Percentiles rank a stretch among this genome's conserved stretches.
These are phyloP conservation scores for Carollia perspicillata DNA, from an alignment of 2,113 vertebrate genomes.

Conservation along the genomic window DNA sequence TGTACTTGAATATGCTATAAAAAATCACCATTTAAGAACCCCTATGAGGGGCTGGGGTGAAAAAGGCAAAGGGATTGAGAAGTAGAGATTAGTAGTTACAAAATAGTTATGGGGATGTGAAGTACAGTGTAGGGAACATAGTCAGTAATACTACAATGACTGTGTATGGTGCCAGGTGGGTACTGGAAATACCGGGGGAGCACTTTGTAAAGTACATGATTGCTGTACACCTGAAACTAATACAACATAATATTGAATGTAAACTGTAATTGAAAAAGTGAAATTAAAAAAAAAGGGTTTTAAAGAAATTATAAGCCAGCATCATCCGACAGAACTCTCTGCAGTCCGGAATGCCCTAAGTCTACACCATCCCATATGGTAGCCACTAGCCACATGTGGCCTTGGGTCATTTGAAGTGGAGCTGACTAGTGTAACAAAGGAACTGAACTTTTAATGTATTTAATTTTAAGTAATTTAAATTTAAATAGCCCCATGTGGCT, in stretches of 20 bases:
- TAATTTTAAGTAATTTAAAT: conserved; percentile 23
- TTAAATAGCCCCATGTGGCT: background rate
- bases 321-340: background rate
- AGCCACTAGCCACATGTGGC: background rate
- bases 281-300: background rate
- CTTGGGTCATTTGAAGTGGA: background rate
- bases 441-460: background rate
- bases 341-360: background rate
- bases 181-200: background rate
- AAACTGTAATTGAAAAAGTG: background rate
- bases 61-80: background rate
- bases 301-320: background rate
- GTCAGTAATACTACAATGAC: background rate
- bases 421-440: background rate
- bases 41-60: background rate
- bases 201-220: background rate
- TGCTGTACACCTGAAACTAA: background rate
- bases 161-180: background rate
- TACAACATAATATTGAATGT: background rate
- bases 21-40: background rate
- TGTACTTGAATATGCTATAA: background rate
- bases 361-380: background rate
- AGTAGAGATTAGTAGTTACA: background rate
- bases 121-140: background rate
- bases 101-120: background rate